Percentiles rank a stretch among this genome's conserved stretches.
Conservation (phyloP, 1,140 invertebrate species). For the Holcopasites calliopsidis region DNA sequence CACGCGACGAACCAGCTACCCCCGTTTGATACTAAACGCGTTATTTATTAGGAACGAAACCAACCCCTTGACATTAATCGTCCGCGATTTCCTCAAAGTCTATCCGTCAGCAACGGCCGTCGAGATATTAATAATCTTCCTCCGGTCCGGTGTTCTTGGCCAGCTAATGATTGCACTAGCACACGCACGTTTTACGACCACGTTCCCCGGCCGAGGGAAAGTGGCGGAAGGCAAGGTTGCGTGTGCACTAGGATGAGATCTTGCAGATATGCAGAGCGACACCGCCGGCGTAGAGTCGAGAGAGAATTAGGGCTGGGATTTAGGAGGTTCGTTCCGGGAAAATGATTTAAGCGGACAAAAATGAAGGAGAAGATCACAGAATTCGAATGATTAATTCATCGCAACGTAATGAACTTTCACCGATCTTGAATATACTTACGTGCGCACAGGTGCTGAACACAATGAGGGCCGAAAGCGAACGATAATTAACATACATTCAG, state of each 20-base stretch:
- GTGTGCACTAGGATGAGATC: slow-evolving; percentile 26
- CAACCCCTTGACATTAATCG: slow-evolving; percentile 7
- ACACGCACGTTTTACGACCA: neutral
- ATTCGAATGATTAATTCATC: no score
- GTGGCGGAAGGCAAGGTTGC: slow-evolving; percentile 27
- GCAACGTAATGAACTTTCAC: slow-evolving; percentile 23
- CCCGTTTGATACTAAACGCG: no score
- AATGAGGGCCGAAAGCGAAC: neutral
- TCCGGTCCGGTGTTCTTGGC: slow-evolving; percentile 29
- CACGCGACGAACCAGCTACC: no score
- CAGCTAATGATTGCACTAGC: neutral
- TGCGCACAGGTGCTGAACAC: no score
- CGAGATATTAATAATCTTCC: neutral
- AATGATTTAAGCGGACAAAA: neutral
- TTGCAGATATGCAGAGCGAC: neutral
- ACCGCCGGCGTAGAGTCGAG: neutral
- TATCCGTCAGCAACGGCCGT: neutral
- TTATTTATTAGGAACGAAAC: neutral
- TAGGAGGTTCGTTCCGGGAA: neutral
- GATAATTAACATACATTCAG: slow-evolving; percentile 50
- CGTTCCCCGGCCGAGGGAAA: slow-evolving; percentile 19
- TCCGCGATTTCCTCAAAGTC: neutral
- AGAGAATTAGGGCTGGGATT: neutral
- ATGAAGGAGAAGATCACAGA: neutral
- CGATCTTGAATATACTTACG: no score